A percentile compares a stretch with the other conserved stretches of the same genome.
phyloP scores from a whole-genome alignment of 1,140 invertebrate species.

The Scaptodrosophila lebanonensis region DNA sequence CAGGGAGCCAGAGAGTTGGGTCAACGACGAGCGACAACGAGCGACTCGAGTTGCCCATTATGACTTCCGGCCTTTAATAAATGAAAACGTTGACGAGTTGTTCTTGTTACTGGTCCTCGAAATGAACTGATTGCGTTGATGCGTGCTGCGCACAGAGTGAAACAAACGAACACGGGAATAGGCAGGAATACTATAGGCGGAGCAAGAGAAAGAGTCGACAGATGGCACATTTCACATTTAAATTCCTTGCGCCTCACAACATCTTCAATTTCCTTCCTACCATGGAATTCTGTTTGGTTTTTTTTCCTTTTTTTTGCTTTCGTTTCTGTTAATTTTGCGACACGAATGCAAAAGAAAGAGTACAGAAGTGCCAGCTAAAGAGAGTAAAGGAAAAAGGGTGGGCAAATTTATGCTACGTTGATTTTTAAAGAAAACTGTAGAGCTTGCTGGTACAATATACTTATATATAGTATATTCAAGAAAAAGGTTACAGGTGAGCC shows the following conservation, averaged over 20 bases:
- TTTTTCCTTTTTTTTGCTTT: conserved; percentile 36
- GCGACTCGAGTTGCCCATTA: background rate
- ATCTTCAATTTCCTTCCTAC: conserved; percentile 52
- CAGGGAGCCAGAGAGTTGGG: conserved; percentile 8
- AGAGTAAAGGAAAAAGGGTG: background rate
- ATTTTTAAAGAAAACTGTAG: background rate
- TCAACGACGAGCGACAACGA: no score
- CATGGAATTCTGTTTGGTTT: no score
- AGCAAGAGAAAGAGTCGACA: no score
- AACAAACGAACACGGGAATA: no score
- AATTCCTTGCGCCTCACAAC: conserved; percentile 45
- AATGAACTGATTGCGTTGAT: conserved; percentile 15
- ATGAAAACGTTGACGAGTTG: conserved; percentile 1
- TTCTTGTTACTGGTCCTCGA: conserved; percentile 4
- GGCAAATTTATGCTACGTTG: conserved; percentile 2
- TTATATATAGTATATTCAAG: no score
- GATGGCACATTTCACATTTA: conserved; percentile 54
- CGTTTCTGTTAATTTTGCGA: background rate
- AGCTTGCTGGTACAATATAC: no score
- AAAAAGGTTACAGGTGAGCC: no score
- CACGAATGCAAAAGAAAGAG: background rate
- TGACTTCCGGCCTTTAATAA: background rate
- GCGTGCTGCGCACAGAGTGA: no score
- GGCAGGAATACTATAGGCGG: no score
- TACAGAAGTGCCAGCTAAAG: no score